Conservation (phyloP, 2,888 invertebrate species). For the Eudasyphora cyanicolor region DNA sequence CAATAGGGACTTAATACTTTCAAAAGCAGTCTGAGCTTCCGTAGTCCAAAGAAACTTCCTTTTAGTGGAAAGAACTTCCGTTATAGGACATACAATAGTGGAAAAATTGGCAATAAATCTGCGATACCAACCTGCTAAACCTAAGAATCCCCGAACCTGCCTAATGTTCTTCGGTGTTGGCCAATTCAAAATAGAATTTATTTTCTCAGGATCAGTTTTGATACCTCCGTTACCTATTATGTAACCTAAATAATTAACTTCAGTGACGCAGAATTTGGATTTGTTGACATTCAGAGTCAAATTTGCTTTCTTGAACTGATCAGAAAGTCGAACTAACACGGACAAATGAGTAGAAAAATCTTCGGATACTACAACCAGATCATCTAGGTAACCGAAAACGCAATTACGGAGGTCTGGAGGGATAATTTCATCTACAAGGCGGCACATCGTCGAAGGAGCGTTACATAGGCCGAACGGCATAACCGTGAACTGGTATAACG, state of each 20-base stretch:
- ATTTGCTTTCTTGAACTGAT: slow-evolving; percentile 52
- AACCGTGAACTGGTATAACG: too few relatives aligned
- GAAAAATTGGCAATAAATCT: too few relatives aligned
- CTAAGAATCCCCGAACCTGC: too few relatives aligned
- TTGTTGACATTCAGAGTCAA: slow-evolving; percentile 60
- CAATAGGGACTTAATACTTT: slow-evolving; percentile 33
- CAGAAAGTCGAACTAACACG: slow-evolving; percentile 50
- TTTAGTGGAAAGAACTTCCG: slow-evolving; percentile 31
- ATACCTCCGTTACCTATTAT: slow-evolving; percentile 55
- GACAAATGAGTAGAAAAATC: slow-evolving; percentile 51
- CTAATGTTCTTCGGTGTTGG: too few relatives aligned
- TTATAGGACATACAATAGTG: too few relatives aligned
- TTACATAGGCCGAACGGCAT: too few relatives aligned
- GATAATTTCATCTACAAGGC: too few relatives aligned
- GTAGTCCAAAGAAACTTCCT: slow-evolving; percentile 36
- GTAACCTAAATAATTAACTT: slow-evolving; percentile 59
- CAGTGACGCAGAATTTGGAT: slow-evolving; percentile 58
- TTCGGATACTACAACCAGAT: slow-evolving; percentile 49
- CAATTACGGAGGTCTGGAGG: slow-evolving; percentile 45
- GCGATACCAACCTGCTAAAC: too few relatives aligned
- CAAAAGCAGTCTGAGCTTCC: slow-evolving; percentile 44
- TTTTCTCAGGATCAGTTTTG: too few relatives aligned
- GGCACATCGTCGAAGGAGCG: too few relatives aligned
- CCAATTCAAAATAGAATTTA: too few relatives aligned
- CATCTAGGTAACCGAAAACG: slow-evolving; percentile 60